Conservation (phyloP, 1,140 invertebrate species). For the Leptonema lineaticorne region DNA sequence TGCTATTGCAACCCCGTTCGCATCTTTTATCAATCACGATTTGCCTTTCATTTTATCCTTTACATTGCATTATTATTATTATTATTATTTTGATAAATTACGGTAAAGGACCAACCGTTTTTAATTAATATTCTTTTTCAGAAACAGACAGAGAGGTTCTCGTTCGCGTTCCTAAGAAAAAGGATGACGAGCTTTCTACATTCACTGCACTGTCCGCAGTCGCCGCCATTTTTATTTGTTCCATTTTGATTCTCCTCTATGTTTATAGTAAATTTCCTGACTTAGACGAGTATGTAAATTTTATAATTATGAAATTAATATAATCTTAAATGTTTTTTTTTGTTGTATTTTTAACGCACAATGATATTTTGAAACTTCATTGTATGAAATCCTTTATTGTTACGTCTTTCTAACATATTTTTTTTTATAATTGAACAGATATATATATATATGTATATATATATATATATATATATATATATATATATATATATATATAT, state of each 20-base stretch:
- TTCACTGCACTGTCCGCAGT: conserved; percentile 60
- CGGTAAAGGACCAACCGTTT: too few species aligned
- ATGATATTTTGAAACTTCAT: too few species aligned
- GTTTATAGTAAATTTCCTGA: conserved; percentile 79
- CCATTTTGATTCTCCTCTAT: conserved; percentile 62
- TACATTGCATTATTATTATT: too few species aligned
- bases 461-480: too few species aligned
- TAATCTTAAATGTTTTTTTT: conserved; percentile 9
- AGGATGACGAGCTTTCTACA: conserved; percentile 56
- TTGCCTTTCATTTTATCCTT: too few species aligned
- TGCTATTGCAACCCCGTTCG: too few species aligned
- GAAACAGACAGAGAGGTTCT: background rate
- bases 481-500: too few species aligned
- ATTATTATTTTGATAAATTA: too few species aligned
- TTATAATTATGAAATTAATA: conserved; percentile 26
- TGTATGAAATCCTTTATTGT: conserved; percentile 21
- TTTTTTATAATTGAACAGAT: too few species aligned
- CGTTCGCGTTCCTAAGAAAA: conserved; percentile 23
- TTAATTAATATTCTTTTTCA: background rate
- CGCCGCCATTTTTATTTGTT: conserved; percentile 64
- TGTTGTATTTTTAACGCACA: background rate
- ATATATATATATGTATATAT: too few species aligned
- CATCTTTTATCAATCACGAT: too few species aligned
- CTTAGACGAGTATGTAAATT: conserved; percentile 73
- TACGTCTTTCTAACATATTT: conserved; percentile 6